Base-by-base conservation (phyloP, 2,797 vertebrate species). In the Chelonia mydas region DNA sequence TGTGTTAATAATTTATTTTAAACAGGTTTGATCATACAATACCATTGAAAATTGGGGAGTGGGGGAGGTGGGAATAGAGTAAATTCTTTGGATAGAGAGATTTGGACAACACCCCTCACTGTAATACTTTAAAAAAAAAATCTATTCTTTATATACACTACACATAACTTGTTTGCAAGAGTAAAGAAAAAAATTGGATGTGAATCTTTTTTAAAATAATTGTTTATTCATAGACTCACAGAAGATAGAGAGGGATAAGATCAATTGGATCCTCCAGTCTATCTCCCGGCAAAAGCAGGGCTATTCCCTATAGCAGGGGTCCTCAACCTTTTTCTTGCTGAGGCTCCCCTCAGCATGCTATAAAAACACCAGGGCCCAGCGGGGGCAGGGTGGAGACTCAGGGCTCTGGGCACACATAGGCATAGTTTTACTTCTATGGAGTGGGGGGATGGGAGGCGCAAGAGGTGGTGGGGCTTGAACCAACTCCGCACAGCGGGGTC, bases 161-260 rank as follows among this genome's bases (percentile, higher is more conserved):
- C n/a, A 53, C n/a, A 85, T 25, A 92, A 86, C 27, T 83, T 90
- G 6, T 47, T 86, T 95, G 54, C 28, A 68, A 94, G 59, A 96
- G 94, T 83, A 81, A 96, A 95, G 84, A 90, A 97, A 91, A 72
- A 96, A 94, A 96, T 37, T 95, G 84, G 78, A 89, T 93, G 85
- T 96, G 85, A 82, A 49, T 47, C 85, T 84, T 68, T 93, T 88
- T 92, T 79, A 92, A 96, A 96, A 81, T 9, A 76, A 81, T 85
- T 83, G 59, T 97, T 98, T 97, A 97, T 98, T 97, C 81, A 95
- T 82, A 95, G 78, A 96, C 88, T 92, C 82, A 95, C 90, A 97
- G 86, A 49, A 94, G 93, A 88, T 88, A 95, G 95, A 89, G 83
- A 90, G 57, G 90, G 92, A 92, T 89, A 79, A 82, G 89, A 96